Evolutionary conservation across 1,140 invertebrate species (phyloP), one percentile per base, ranked within the genome.

Genomic region (Callitettix versicolor): DNA sequence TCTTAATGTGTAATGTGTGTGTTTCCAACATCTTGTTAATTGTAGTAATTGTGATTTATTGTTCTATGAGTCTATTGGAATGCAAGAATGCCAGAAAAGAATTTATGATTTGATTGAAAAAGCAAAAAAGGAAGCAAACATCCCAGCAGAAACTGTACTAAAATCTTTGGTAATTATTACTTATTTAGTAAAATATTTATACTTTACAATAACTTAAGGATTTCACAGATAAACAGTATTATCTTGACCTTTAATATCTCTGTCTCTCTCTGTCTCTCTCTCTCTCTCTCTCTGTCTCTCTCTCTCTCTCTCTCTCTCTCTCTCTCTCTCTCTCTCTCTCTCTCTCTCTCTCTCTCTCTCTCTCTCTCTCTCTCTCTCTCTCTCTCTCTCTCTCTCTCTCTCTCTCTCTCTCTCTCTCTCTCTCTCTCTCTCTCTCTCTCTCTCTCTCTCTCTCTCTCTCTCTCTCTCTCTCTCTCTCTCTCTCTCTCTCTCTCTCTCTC

Each of bases 51-150:
- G 2, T 50, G 3, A 3, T 3, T 33, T 12, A 49, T 57, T 47
- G 50, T 58, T 18, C 64, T 65, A 58, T 24, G 56, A 82, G 79
- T 52, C 67, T 2, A 55, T 90, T 1, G 90, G 90, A 1, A 82
- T 88, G 62, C 76, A 84, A 1, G 85, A 89, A 69, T 86, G 85
- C 62, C 76, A 80, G 1, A 72, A 76, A 5, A 78, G 87, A 48
- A 82, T 95, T 36, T 76, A 80, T 36, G 70, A 77, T 1, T 85
- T 95, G 81, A 78, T 91, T 5, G 69, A 79, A 22, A 68, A 77
- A 43, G 85, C 81, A 0, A 91, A 90, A 65, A 64, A 72, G 34
- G 69, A 78, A 56, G 80, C 86, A 40, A 71, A 76, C 0, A 73
- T 94, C 46, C 70, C 79, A 0, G 60, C 70, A 46, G 71, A 78